A percentile compares a stretch with the other conserved stretches of the same genome.
Evolutionary conservation across 1,140 invertebrate species (phyloP).

Genomic region (Dreissena rostriformis): DNA sequence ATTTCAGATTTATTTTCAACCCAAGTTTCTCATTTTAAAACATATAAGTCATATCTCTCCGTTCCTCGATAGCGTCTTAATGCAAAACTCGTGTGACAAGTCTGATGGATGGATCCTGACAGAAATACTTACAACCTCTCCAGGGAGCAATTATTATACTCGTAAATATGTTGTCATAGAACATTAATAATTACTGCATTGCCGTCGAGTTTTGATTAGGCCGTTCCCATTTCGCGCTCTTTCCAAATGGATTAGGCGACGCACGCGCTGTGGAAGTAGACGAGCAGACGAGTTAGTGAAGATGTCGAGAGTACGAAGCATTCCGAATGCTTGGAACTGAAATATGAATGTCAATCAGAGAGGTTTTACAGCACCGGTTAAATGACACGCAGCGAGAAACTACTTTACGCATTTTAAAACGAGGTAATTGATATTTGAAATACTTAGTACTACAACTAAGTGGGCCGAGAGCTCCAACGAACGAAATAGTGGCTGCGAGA

Average conservation of each 20-base stretch:
- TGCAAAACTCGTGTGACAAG: slow-evolving; percentile 41
- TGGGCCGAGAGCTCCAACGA: too few species aligned
- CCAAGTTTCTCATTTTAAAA: too few species aligned
- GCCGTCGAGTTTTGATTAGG: slow-evolving; percentile 42
- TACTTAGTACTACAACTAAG: too few species aligned
- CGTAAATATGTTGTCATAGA: slow-evolving; percentile 57
- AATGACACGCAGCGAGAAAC: too few species aligned
- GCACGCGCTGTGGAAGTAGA: slow-evolving; percentile 35
- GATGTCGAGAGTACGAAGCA: slow-evolving; percentile 48
- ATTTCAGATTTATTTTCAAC: too few species aligned
- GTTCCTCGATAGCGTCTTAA: neutral
- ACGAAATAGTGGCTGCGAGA: too few species aligned
- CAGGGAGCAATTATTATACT: slow-evolving; percentile 44
- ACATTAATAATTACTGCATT: slow-evolving; percentile 40
- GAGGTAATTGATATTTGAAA: too few species aligned
- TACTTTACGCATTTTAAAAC: too few species aligned
- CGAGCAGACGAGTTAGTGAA: slow-evolving; percentile 43
- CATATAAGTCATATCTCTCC: too few species aligned
- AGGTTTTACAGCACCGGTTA: slow-evolving; percentile 18
- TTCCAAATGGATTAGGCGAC: slow-evolving; percentile 56
- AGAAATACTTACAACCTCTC: slow-evolving; percentile 40
- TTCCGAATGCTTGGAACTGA: slow-evolving; percentile 40
- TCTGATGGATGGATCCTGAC: slow-evolving; percentile 52
- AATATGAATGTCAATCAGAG: slow-evolving; percentile 51
- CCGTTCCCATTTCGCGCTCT: slow-evolving; percentile 40